Percentiles rank a stretch among this genome's conserved stretches.
Conservation (phyloP, 1,140 invertebrate species). For the Ceratitis capitata region DNA sequence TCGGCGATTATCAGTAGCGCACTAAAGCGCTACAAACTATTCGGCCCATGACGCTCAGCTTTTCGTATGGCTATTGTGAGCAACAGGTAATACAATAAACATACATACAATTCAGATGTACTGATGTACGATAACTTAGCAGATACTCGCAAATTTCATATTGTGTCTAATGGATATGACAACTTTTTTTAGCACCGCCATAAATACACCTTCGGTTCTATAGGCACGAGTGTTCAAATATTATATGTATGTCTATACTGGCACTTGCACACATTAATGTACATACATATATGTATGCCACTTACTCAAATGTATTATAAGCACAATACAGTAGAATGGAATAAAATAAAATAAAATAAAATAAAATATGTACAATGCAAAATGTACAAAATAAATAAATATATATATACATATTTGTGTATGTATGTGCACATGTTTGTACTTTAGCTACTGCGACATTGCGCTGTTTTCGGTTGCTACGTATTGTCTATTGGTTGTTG, state of each 20-base stretch:
- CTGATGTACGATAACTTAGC: background rate
- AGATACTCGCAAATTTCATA: conserved; percentile 18
- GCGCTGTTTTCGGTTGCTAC: background rate
- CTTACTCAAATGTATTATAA: background rate
- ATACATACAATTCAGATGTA: too few species aligned
- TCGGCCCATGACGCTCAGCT: background rate
- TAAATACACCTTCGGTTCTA: background rate
- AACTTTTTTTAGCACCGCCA: conserved; percentile 2
- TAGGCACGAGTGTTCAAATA: background rate
- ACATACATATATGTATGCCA: background rate
- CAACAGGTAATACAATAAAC: conserved; percentile 2
- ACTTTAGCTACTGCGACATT: background rate
- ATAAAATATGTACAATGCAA: background rate
- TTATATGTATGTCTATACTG: background rate
- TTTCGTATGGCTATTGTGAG: background rate
- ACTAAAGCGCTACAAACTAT: background rate
- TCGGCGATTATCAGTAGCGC: background rate
- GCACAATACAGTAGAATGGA: background rate
- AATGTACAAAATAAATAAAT: background rate
- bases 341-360: background rate
- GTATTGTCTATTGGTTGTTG: background rate
- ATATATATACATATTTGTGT: background rate
- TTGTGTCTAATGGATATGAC: conserved; percentile 28
- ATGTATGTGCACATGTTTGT: background rate
- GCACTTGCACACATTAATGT: background rate